phyloP scores from a whole-genome alignment of 2,888 invertebrate genomes.

The Drosophila macrospina region DNA sequence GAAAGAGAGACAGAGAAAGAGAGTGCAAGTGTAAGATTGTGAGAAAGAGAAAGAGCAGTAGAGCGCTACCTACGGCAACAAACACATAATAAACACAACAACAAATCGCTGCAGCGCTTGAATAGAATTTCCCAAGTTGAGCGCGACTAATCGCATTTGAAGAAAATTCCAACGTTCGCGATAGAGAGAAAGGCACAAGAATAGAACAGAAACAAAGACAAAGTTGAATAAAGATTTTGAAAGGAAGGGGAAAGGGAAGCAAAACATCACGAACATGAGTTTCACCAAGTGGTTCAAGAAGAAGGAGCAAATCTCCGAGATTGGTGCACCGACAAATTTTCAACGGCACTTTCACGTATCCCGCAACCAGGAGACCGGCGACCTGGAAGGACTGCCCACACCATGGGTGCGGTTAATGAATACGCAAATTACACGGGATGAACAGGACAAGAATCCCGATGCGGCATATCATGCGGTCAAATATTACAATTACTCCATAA shows the following conservation, averaged over 20 bases:
- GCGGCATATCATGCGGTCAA: constrained; percentile 96
- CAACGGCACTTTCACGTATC: constrained; percentile 95
- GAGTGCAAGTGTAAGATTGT: constrained; percentile 32
- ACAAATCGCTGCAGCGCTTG: constrained; percentile 52
- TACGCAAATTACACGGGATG: constrained; percentile 93
- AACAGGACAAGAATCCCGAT: constrained; percentile 95
- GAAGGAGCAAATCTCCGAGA: constrained; percentile 86
- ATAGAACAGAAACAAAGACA: constrained; percentile 15
- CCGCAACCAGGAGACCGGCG: constrained; percentile 92
- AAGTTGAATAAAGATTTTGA: constrained; percentile 7
- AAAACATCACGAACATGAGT: constrained; percentile 75
- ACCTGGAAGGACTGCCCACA: constrained; percentile 93
- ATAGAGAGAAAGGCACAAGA: constrained; percentile 16
- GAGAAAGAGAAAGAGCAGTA: constrained; percentile 32
- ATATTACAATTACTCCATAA: constrained; percentile 94
- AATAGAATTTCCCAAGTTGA: constrained; percentile 70
- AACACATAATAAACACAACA: constrained; percentile 34
- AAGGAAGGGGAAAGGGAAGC: constrained; percentile 1
- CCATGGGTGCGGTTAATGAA: constrained; percentile 93
- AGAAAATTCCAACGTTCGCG: constrained; percentile 58
- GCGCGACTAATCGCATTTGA: constrained; percentile 70
- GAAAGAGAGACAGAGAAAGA: constrained; percentile 15
- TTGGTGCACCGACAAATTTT: constrained; percentile 94
- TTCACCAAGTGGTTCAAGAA: constrained; percentile 85
- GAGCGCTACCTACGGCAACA: constrained; percentile 74